These are phyloP conservation scores for Bolborhynchus lineola DNA, from an alignment of 2,113 vertebrate species.

Conservation along the genomic window DNA sequence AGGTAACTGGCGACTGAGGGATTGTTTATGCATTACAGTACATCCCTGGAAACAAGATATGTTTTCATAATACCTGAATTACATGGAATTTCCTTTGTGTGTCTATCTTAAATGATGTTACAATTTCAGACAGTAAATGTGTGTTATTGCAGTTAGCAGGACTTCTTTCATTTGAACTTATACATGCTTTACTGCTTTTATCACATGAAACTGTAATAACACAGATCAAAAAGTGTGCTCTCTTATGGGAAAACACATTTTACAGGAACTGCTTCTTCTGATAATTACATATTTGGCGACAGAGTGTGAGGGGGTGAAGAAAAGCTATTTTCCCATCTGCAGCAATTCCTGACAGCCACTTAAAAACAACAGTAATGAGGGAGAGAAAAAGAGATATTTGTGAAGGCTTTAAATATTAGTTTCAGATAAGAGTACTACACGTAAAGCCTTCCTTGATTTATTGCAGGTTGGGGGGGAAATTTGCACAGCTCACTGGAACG, in stretches of 20 bases:
- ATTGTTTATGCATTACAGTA: background rate
- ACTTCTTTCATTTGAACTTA: background rate
- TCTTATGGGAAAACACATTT: background rate
- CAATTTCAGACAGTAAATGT: background rate
- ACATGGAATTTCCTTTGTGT: background rate
- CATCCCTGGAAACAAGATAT: background rate
- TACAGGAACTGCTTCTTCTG: conserved; percentile 45
- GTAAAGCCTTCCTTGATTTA: background rate
- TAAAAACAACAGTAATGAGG: conserved; percentile 17
- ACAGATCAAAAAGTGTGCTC: background rate
- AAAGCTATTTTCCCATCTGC: conserved; percentile 63
- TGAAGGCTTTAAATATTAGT: background rate
- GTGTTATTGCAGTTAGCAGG: background rate
- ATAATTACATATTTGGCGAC: conserved; percentile 42
- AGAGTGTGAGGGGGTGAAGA: conserved; percentile 68
- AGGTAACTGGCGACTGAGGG: background rate
- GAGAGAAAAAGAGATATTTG: background rate
- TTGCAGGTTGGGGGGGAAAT: background rate
- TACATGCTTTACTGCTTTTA: background rate
- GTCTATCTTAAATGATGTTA: background rate
- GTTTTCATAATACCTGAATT: background rate
- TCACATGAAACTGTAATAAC: background rate
- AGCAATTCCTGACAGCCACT: conserved; percentile 45
- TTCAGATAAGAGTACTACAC: background rate
- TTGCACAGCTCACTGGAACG: background rate